Evolutionary conservation across 2,888 invertebrate genomes (phyloP).

Genomic region (Metellina segmentata): DNA sequence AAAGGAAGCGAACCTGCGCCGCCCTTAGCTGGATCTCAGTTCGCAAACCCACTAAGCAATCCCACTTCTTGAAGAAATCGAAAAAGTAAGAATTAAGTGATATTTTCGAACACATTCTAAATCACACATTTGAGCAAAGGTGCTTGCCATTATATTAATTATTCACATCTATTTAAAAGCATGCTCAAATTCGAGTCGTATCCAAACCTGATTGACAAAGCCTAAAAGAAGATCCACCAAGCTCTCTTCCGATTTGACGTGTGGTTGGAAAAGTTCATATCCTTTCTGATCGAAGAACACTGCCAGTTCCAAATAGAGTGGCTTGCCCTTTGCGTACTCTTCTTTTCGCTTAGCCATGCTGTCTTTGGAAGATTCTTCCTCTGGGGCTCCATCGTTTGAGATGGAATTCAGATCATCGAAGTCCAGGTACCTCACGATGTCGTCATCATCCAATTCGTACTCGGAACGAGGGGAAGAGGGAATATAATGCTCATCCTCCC

Average conservation of each 20-base stretch:
- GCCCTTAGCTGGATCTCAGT: too few species aligned
- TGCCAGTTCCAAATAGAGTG: constrained; percentile 84
- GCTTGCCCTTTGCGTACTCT: constrained; percentile 31
- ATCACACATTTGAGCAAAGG: too few species aligned
- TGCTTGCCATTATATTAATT: too few species aligned
- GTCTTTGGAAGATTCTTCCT: constrained; percentile 6
- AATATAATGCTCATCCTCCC: constrained; percentile 71
- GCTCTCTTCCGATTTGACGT: constrained; percentile 85
- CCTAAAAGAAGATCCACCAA: constrained; percentile 89
- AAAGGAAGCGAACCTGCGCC: too few species aligned
- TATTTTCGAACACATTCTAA: too few species aligned
- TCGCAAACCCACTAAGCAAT: too few species aligned
- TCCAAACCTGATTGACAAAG: constrained; percentile 87
- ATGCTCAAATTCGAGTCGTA: too few species aligned
- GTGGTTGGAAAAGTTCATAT: constrained; percentile 87
- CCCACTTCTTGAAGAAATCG: too few species aligned
- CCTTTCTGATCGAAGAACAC: constrained; percentile 89
- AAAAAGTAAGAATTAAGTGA: too few species aligned
- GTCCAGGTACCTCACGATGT: constrained; percentile 63
- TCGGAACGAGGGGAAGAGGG: constrained; percentile 67
- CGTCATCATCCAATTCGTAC: constrained; percentile 71
- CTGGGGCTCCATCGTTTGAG: neutral
- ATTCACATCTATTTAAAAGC: too few species aligned
- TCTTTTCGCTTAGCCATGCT: constrained; percentile 25
- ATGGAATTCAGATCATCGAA: constrained; percentile 52